A percentile compares a stretch with the other conserved stretches of the same genome.
Evolutionary conservation across 2,113 vertebrate genomes (phyloP).

Genomic region (Spermophilus dauricus): DNA sequence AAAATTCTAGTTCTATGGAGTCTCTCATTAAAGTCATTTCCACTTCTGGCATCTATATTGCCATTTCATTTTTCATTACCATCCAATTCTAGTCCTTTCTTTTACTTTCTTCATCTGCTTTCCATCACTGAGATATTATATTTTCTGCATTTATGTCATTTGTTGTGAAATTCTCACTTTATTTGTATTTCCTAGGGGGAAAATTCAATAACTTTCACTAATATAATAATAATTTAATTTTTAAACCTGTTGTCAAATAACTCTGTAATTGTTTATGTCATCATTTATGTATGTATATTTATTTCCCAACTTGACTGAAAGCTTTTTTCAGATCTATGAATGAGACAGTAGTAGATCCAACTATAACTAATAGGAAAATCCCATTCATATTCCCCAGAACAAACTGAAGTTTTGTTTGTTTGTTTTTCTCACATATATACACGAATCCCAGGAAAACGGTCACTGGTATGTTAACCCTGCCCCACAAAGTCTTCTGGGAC

Average conservation of each 20-base stretch:
- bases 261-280: not conserved
- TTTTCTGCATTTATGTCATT: not conserved
- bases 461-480: not conserved
- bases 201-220: not conserved
- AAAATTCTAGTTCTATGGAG: not conserved
- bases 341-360: not conserved
- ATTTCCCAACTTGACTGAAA: not conserved
- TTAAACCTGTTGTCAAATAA: not conserved
- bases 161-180: constrained; percentile 1
- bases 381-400: not conserved
- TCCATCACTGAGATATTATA: not conserved
- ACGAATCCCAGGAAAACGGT: not conserved
- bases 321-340: not conserved
- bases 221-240: not conserved
- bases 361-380: not conserved
- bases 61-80: not conserved
- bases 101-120: not conserved
- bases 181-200: not conserved
- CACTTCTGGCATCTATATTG: not conserved
- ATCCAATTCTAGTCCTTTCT: not conserved
- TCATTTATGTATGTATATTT: not conserved
- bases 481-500: not conserved
- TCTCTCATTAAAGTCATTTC: not conserved
- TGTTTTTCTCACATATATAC: not conserved
- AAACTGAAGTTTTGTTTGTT: not conserved